Evolutionary conservation across 2,888 invertebrate genomes (phyloP), one percentile per base, ranked within the genome.

Genomic region (Folsomia manolachei): DNA sequence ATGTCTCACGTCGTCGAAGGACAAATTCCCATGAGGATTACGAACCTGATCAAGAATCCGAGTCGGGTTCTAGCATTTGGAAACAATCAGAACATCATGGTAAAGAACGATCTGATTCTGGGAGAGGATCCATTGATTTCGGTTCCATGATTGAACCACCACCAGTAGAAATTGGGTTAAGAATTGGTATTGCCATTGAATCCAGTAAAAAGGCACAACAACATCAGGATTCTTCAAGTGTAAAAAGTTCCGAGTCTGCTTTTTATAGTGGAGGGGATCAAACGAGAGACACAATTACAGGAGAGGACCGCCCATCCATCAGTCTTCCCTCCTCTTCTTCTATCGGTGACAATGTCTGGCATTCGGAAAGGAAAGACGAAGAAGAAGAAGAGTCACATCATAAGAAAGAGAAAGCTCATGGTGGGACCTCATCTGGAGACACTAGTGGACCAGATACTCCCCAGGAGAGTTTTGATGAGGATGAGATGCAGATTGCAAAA

Each of bases 381-480:
- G 74, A 75, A 23, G 75, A 72, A 19, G 75, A 72, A 27, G 77
- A 76, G 63, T 56, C 56, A n/a, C 56, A 56, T 56, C 27, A 73
- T 7, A 68, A 60, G 53, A 73, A 66, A 18, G 72, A 72, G 26
- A 76, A 75, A 27, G 77, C 73, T 61, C 77, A 75, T 53, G 81
- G 81, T 39, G 88, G 87, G 52, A 88, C 88, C 67, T 92, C 92
- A 11, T 93, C 93, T 0, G 93, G 94, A 1, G 93, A 91, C 81
- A 94, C 94, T 18, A 93, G 93, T 9, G 94, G 94, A 0, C 94
- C 94, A 0, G 94, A 94, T 81, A 92, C 92, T 83, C 93, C 93
- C 14, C 84, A 84, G 1, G 89, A 89, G 76, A 91, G 91, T 81
- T 90, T 90, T 73, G 90, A 90, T 77, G 91, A 91, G 27, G 81